Evolutionary conservation across 1,140 invertebrate genomes (phyloP).

Genomic region (Aphaenogaster ashmeadi): DNA sequence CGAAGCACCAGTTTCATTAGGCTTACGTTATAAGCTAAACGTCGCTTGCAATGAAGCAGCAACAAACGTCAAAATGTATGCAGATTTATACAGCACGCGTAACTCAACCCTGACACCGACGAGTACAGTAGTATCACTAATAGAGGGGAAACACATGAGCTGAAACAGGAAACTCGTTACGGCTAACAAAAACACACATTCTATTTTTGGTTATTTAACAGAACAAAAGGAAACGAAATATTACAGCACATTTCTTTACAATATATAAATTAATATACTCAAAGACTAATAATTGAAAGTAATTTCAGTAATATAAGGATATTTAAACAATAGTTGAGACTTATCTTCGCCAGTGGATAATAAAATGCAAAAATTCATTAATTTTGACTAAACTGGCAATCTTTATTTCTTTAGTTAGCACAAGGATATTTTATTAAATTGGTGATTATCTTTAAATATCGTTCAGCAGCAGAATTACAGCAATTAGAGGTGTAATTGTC

Average conservation of each 20-base stretch:
- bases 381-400: too few species aligned
- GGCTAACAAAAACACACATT: not conserved
- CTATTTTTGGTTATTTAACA: not conserved
- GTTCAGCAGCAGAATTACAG: not conserved
- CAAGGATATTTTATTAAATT: slow-evolving; percentile 11
- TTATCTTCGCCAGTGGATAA: too few species aligned
- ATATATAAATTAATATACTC: not conserved
- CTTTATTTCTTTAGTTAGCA: too few species aligned
- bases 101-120: slow-evolving; percentile 14
- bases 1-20: slow-evolving; percentile 15
- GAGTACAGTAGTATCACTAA: slow-evolving; percentile 2
- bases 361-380: too few species aligned
- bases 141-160: not conserved
- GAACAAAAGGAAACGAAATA: not conserved
- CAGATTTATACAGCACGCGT: slow-evolving; percentile 44
- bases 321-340: slow-evolving; percentile 1
- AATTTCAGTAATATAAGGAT: not conserved
- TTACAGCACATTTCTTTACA: not conserved
- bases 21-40: slow-evolving; percentile 28
- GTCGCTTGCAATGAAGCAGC: slow-evolving; percentile 6
- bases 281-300: not conserved
- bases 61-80: slow-evolving; percentile 50
- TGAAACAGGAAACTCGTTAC: slow-evolving; percentile 24
- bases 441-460: slow-evolving; percentile 2
- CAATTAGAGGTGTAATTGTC: not conserved